Base-by-base conservation (phyloP, 2,113 vertebrate genomes). In the Notiomystis cincta region DNA sequence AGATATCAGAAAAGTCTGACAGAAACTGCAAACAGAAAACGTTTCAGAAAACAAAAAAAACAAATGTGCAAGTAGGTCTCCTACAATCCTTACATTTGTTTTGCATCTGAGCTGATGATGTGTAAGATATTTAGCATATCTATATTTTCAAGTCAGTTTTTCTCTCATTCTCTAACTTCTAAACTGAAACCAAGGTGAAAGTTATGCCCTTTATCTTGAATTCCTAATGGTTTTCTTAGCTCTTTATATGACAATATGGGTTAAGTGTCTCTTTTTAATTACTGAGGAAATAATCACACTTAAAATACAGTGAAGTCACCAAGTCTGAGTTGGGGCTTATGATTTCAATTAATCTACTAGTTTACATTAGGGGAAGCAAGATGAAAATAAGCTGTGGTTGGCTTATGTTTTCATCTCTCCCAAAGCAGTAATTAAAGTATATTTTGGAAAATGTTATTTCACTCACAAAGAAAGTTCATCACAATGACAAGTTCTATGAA, bases 211-310 rank as follows among this genome's bases (percentile, higher is more conserved):
- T 77, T 62, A 35, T 75, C 21, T 62, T 87, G 18, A 28, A 56
- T 50, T 81, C 18, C 9, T 73, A 18, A 62, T 62, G 18, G 4
- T 25, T 83, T 89, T 81, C 15, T 38, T 65, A 62, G 12, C 8
- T 78, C 30, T 87, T 9, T 62, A n/a, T 15, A 22, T 28, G 27
- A 58, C 12, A 70, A 62, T 58, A 48, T 30, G 16, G 4, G 20
- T 11, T 15, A 40, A 16, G 3, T 17, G 38, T 73, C 87, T 79
- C 8, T 56, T 88, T 90, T 73, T 77, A 80, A 69, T 76, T 65
- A 64, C 10, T 0, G 0, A 64, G 48, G 27, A 82, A 82, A 67
- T 35, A 0, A 65, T 56, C 18, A 37, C 4, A 47, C 17, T 70
- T 82, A 48, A 83, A 95, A 77, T 45, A 13, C 8, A 57, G 8